phyloP scores from a whole-genome alignment of 2,113 vertebrate genomes.

The Poeciliopsis occidentalis region DNA sequence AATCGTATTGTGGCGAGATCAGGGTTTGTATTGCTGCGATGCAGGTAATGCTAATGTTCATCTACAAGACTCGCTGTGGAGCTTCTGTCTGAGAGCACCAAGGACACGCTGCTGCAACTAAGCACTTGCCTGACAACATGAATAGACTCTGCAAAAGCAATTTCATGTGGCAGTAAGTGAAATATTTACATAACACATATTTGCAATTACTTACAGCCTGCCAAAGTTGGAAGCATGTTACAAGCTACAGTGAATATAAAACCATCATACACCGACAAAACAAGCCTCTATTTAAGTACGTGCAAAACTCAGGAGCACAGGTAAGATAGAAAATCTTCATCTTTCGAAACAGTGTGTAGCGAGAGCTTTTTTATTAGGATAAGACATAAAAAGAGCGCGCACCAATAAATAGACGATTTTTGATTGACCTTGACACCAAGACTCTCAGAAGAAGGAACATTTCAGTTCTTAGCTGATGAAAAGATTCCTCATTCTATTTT shows the following conservation, averaged over 20 bases:
- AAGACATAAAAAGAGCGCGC: constrained; percentile 21
- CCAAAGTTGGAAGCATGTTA: constrained; percentile 10
- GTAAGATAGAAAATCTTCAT: neutral
- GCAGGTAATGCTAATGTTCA: constrained; percentile 36
- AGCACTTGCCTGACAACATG: constrained; percentile 35
- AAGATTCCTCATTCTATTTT: constrained; percentile 40
- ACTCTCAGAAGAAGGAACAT: constrained; percentile 25
- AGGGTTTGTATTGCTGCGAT: constrained; percentile 31
- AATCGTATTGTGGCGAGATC: constrained; percentile 40
- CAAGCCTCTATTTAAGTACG: neutral
- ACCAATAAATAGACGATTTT: constrained; percentile 45
- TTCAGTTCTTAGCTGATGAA: constrained; percentile 46
- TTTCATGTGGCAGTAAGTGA: constrained; percentile 15
- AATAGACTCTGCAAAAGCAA: neutral
- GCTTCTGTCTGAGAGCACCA: constrained; percentile 31
- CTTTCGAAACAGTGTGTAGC: neutral
- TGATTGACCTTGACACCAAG: constrained; percentile 57
- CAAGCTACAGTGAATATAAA: constrained; percentile 6
- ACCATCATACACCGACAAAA: neutral
- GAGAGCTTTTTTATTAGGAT: constrained; percentile 17
- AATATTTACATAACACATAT: constrained; percentile 42
- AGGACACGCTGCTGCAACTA: constrained; percentile 27
- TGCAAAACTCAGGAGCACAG: neutral
- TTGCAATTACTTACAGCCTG: constrained; percentile 17
- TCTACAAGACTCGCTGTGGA: constrained; percentile 2